Base-by-base conservation (phyloP, 2,113 vertebrate species). In the Saccopteryx leptura region DNA sequence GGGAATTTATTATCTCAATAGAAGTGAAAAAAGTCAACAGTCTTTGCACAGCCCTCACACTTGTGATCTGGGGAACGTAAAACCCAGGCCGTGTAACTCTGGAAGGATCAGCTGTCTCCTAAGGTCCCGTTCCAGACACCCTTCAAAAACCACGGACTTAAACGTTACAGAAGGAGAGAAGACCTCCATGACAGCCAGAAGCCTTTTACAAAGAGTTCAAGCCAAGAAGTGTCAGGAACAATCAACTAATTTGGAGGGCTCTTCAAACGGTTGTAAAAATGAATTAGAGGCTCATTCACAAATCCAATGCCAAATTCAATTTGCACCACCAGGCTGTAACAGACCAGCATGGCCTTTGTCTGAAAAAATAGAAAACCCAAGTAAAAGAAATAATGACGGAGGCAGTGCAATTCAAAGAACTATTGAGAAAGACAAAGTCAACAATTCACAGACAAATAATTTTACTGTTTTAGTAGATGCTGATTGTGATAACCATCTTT, bases 301-400 rank as follows among this genome's bases (percentile, higher is more conserved):
- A 97, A 97, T 92, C 85, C 97, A 95, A 63, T 93, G 96, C 96
- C 66, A 86, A 39, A 50, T 98, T 96, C 95, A 97, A 8, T 97
- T 97, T 79, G 63, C 95, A 26, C 80, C 97, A 48, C 83, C 95
- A 0, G 61, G 74, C 84, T 94, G 81, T 56, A 97, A 97, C 52
- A 96, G 81, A 78, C 66, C 98, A 89, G 92, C 88, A 71, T 95
- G 99, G 79, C 98, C 99, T 88, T 97, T 99, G 84, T 98, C 99
- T 76, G 99, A 99, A 46, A 98, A 99, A 97, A 96, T 97, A 50
- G 98, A 99, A 95, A 98, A 96, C 9, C 95, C 97, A 12, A 80
- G 84, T 94, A 98, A 98, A 97, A 99, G 96, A 3, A 97, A 82
- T 56, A 98, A 97, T 86, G 97, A 97, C 83, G 98, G 97, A 96